phyloP scores from a whole-genome alignment of 2,888 invertebrate species.

The Caenorhabditis sp. region DNA sequence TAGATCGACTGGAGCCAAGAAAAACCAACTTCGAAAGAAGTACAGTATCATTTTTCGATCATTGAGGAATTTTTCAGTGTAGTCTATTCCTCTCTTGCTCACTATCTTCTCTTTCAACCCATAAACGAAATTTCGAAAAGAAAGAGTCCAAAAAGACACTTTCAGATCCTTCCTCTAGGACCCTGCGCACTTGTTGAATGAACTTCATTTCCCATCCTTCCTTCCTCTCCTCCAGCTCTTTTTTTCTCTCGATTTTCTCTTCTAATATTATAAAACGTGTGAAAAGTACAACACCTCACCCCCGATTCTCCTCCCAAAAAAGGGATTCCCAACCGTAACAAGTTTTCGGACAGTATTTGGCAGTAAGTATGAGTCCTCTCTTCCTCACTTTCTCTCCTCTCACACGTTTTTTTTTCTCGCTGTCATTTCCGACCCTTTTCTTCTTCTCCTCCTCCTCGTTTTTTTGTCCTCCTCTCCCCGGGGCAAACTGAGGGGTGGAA shows the following conservation, averaged over 20 bases:
- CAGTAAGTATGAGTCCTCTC: slow-evolving; percentile 25
- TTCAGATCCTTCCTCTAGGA: slow-evolving; percentile 8
- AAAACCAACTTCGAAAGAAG: too few relatives aligned
- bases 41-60: too few relatives aligned
- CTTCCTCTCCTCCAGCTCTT: neutral
- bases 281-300: slow-evolving; percentile 8
- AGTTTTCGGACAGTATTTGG: slow-evolving; percentile 28
- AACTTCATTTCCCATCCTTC: slow-evolving; percentile 38
- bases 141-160: slow-evolving; percentile 24
- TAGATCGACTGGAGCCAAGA: too few relatives aligned
- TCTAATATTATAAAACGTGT: slow-evolving; percentile 30
- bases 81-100: too few relatives aligned
- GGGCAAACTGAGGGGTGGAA: slow-evolving; percentile 51
- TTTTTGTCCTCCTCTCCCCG: slow-evolving; percentile 53
- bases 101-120: too few relatives aligned
- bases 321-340: neutral
- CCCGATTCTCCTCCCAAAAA: too few relatives aligned
- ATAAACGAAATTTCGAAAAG: neutral
- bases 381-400: neutral
- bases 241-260: slow-evolving; percentile 7
- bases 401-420: neutral
- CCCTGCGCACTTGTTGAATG: slow-evolving; percentile 17
- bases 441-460: slow-evolving; percentile 17
- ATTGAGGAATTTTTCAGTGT: too few relatives aligned
- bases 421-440: slow-evolving; percentile 46